A percentile compares a stretch with the other conserved stretches of the same genome.
Evolutionary conservation across 2,113 vertebrate species (phyloP).

Genomic region (Climacteris rufus): DNA sequence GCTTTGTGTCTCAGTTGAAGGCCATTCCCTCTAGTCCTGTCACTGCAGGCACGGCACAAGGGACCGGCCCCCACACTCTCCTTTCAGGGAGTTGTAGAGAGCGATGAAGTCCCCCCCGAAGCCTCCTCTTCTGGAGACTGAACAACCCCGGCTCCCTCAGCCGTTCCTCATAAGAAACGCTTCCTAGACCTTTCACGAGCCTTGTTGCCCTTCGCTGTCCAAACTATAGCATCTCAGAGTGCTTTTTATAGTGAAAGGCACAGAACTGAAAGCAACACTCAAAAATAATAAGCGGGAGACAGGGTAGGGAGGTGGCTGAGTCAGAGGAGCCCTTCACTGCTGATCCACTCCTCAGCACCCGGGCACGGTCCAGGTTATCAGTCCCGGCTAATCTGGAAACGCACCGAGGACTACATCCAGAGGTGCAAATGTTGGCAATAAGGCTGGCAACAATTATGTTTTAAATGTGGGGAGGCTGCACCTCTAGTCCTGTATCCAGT

Average conservation of each 20-base stretch:
- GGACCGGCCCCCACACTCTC: fast-evolving
- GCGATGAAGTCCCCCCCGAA: background rate
- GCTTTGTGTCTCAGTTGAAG: background rate
- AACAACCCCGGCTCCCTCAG: background rate
- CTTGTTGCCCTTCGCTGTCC: background rate
- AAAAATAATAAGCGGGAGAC: fast-evolving
- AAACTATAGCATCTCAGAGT: background rate
- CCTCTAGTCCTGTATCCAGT: fast-evolving
- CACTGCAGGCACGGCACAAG: background rate
- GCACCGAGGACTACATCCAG: no score
- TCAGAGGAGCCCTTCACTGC: fast-evolving
- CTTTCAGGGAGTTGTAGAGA: background rate
- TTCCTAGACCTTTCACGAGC: background rate
- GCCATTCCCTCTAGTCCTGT: background rate
- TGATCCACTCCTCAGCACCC: no score
- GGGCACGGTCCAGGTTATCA: background rate
- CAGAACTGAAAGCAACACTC: fast-evolving
- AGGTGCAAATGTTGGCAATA: no score
- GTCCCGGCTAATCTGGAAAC: background rate
- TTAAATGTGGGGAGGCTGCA: background rate
- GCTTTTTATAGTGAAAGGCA: background rate
- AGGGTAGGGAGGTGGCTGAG: fast-evolving
- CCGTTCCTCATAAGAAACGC: background rate
- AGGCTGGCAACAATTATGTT: fast-evolving
- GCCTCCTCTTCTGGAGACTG: background rate